Evolutionary conservation across 2,113 vertebrate genomes (phyloP).

Genomic region (Ovis canadensis): DNA sequence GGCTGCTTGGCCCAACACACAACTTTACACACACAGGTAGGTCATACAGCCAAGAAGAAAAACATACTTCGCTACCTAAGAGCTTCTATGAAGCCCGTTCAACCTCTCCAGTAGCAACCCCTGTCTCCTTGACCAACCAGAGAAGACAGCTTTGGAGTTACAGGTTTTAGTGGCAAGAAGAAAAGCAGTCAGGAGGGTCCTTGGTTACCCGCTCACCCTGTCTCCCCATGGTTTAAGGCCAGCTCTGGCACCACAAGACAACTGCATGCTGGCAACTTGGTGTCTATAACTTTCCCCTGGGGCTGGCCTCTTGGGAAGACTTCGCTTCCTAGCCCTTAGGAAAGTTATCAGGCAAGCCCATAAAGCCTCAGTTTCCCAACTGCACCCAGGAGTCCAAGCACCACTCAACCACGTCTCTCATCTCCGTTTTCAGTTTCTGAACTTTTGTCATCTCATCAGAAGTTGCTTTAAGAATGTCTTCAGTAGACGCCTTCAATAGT

Average conservation of each 20-base stretch:
- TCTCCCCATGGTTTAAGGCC: background rate
- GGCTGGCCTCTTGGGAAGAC: background rate
- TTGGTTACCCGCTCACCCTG: too few relatives aligned
- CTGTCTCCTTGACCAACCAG: background rate
- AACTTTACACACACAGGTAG: background rate
- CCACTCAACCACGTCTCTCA: background rate
- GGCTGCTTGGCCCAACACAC: background rate
- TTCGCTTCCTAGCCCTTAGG: background rate
- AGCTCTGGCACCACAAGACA: background rate
- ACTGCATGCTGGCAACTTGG: background rate
- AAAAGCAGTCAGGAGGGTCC: background rate
- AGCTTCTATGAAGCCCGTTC: background rate
- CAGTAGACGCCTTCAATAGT: background rate
- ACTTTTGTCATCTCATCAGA: background rate
- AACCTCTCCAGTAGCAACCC: background rate
- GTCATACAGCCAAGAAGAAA: background rate
- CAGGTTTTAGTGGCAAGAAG: background rate
- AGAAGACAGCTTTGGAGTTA: background rate
- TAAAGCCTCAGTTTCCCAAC: background rate
- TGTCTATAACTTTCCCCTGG: background rate
- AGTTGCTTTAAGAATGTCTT: background rate
- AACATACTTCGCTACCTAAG: background rate
- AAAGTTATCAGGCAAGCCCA: too few relatives aligned
- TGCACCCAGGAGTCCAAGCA: background rate
- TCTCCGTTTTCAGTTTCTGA: background rate